phyloP scores from a whole-genome alignment of 2,113 vertebrate genomes.

The Dicrurus megarhynchus region DNA sequence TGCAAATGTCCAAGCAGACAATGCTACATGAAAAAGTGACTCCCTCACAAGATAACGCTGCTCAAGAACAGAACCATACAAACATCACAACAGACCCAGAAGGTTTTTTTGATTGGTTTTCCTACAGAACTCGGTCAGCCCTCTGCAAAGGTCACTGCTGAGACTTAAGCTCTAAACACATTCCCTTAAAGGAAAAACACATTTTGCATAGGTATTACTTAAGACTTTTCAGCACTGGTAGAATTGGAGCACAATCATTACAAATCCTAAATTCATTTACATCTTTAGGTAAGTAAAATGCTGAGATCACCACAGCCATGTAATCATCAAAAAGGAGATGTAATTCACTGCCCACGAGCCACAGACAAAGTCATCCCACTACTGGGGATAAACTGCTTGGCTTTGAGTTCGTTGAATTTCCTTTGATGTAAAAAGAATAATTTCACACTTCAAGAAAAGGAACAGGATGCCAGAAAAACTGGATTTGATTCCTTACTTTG shows the following conservation, averaged over 20 bases:
- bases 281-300: neutral
- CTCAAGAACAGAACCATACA: neutral
- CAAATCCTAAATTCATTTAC: neutral
- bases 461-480: neutral
- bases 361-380: neutral
- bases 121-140: neutral
- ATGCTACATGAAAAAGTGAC: neutral
- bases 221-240: neutral
- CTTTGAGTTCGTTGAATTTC: neutral
- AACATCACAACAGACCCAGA: neutral
- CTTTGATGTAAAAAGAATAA: constrained; percentile 28
- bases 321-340: constrained; percentile 3
- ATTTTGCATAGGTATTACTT: neutral
- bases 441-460: constrained; percentile 31
- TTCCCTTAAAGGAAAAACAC: neutral
- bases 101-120: neutral
- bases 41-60: neutral
- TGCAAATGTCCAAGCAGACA: neutral
- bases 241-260: neutral
- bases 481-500: neutral
- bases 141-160: neutral
- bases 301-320: neutral
- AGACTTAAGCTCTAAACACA: neutral
- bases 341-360: neutral
- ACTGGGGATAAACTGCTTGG: neutral